Percentiles rank a stretch among this genome's conserved stretches.
Evolutionary conservation across 1,140 invertebrate genomes (phyloP).

Genomic region (Drosophila repleta): DNA sequence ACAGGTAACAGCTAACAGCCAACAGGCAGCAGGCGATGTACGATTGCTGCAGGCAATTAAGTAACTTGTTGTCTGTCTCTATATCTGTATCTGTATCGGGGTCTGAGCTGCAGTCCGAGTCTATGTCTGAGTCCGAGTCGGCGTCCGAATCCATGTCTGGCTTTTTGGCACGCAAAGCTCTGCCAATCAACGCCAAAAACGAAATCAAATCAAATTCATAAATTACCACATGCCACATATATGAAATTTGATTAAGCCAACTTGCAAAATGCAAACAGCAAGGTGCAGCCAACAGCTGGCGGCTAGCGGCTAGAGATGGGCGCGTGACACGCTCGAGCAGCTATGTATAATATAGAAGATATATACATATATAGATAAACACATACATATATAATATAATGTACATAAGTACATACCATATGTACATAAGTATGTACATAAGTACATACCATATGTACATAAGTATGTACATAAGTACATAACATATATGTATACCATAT

Average conservation of each 20-base stretch:
- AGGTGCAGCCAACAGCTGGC: conserved; percentile 21
- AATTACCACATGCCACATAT: conserved; percentile 59
- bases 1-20: neutral
- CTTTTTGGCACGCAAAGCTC: conserved; percentile 38
- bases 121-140: neutral
- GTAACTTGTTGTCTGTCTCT: conserved; percentile 36
- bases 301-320: conserved; percentile 19
- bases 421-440: too few species aligned
- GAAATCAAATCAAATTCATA: conserved; percentile 66
- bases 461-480: too few species aligned
- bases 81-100: too few species aligned
- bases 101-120: conserved; percentile 3
- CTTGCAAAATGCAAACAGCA: conserved; percentile 43
- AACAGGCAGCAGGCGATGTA: conserved; percentile 37
- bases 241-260: conserved; percentile 56
- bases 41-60: conserved; percentile 58
- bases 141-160: neutral
- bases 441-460: too few species aligned
- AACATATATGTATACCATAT: too few species aligned
- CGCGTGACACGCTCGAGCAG: conserved; percentile 36
- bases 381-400: too few species aligned
- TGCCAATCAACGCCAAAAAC: conserved; percentile 67
- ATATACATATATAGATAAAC: too few species aligned
- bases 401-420: too few species aligned
- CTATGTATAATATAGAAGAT: too few species aligned